Evolutionary conservation across 2,113 vertebrate genomes (phyloP).

Genomic region (Saiga tatarica): DNA sequence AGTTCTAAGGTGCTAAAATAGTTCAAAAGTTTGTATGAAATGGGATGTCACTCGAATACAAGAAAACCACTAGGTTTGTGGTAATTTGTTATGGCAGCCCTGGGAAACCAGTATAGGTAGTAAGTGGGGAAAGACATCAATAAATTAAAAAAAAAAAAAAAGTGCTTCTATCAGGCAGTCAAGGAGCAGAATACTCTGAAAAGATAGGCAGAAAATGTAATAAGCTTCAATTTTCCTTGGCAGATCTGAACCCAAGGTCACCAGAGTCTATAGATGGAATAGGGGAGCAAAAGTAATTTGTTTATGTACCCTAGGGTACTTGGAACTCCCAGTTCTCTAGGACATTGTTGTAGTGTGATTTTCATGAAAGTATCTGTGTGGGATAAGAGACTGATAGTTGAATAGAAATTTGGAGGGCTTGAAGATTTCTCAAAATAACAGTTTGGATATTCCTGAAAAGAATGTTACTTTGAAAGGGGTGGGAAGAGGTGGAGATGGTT

Average conservation of each 20-base stretch:
- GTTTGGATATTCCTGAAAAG: not conserved
- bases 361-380: not conserved
- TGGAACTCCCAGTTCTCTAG: not conserved
- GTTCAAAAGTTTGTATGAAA: not conserved
- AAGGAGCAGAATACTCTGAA: not conserved
- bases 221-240: not conserved
- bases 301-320: not conserved
- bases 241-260: not conserved
- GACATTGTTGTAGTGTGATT: not conserved
- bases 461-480: not conserved
- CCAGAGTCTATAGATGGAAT: not conserved
- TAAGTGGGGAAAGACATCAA: not conserved
- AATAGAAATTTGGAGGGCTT: not conserved
- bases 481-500: not conserved
- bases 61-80: not conserved
- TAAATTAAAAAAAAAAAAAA: not conserved
- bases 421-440: not conserved
- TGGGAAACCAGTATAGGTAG: not conserved
- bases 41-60: not conserved
- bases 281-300: not conserved
- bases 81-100: not conserved
- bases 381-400: not conserved
- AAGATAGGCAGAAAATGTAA: not conserved
- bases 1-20: not conserved
- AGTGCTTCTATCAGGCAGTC: not conserved